phyloP scores from a whole-genome alignment of 2,113 vertebrate species.

The Motacilla alba region DNA sequence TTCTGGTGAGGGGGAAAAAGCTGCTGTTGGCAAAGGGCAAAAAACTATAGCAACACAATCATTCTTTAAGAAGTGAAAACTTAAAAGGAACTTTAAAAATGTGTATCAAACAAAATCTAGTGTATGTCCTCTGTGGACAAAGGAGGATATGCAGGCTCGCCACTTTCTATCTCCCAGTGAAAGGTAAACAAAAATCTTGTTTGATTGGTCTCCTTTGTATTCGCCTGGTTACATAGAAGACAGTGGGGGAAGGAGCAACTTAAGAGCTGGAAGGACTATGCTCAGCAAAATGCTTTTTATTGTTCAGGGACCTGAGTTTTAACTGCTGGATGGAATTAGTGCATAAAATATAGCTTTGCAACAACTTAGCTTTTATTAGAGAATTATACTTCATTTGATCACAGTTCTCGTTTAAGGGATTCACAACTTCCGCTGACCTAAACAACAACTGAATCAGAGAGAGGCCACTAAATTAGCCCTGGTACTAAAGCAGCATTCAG shows the following conservation, averaged over 20 bases:
- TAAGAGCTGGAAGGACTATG: not conserved
- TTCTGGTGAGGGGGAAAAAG: conserved; percentile 15
- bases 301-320: conserved; percentile 34
- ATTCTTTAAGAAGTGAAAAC: conserved; percentile 51
- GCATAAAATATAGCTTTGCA: not conserved
- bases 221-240: not conserved
- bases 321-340: not conserved
- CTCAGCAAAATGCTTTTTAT: conserved; percentile 9
- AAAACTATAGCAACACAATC: conserved; percentile 41
- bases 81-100: conserved; percentile 61
- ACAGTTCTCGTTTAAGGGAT: not conserved
- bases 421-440: conserved; percentile 28
- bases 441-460: conserved; percentile 6
- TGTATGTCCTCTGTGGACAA: not conserved
- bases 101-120: conserved; percentile 46
- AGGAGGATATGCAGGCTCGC: not conserved
- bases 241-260: not conserved
- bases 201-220: conserved; percentile 25
- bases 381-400: conserved; percentile 3
- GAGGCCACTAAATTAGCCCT: conserved; percentile 1
- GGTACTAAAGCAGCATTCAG: not conserved
- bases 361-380: not conserved
- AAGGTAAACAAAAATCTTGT: conserved; percentile 22
- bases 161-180: not conserved
- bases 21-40: conserved; percentile 30